Evolutionary conservation across 2,797 vertebrate genomes (phyloP).

Genomic region (Rhinella marina): DNA sequence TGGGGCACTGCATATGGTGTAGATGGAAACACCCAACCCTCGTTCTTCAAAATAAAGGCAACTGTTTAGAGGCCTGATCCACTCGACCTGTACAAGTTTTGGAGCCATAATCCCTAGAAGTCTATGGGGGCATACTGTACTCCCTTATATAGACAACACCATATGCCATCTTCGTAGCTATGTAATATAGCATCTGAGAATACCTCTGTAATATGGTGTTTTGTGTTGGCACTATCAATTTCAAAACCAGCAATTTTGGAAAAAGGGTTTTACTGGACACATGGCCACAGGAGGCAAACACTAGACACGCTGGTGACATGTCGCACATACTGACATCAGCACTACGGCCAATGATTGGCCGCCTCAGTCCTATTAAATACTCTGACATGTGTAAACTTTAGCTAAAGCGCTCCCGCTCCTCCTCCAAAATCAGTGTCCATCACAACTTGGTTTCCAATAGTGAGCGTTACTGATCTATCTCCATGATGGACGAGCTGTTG

Average conservation of each 20-base stretch:
- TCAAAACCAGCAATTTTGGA: too few relatives aligned
- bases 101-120: background rate
- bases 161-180: too few relatives aligned
- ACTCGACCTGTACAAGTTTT: background rate
- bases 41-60: background rate
- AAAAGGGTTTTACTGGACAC: too few relatives aligned
- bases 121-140: background rate
- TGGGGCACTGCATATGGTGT: too few relatives aligned
- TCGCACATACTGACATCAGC: too few relatives aligned
- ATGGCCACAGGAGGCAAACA: too few relatives aligned
- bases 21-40: background rate
- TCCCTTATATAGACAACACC: background rate
- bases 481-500: background rate
- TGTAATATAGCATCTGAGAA: background rate
- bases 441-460: slow-evolving; percentile 19
- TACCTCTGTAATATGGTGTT: background rate
- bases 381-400: background rate
- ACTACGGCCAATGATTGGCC: too few relatives aligned
- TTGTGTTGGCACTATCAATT: background rate
- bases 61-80: background rate
- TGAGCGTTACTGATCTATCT: background rate
- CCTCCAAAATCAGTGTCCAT: background rate
- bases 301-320: too few relatives aligned
- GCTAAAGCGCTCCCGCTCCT: background rate
- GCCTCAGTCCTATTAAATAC: too few relatives aligned